Evolutionary conservation across 2,113 vertebrate genomes (phyloP).

Genomic region (Choloepus hoffmanni): DNA sequence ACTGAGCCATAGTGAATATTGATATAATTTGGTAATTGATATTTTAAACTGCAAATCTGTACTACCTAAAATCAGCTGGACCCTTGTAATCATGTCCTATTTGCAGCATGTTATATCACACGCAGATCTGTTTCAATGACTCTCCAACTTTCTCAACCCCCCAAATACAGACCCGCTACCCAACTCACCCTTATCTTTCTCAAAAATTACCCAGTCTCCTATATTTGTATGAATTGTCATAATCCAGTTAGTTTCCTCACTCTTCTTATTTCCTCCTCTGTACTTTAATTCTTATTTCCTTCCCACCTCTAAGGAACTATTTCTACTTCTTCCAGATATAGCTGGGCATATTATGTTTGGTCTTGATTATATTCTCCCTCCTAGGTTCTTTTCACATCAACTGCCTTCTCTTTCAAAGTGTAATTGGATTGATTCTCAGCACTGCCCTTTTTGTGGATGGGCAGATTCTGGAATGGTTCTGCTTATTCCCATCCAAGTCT

Average conservation of each 20-base stretch:
- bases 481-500: background rate
- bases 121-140: background rate
- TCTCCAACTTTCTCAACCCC: background rate
- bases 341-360: background rate
- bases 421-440: background rate
- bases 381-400: background rate
- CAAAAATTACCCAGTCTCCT: background rate
- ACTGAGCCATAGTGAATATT: constrained; percentile 51
- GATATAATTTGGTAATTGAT: constrained; percentile 69
- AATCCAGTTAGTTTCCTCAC: background rate
- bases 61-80: constrained; percentile 5
- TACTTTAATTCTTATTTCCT: background rate
- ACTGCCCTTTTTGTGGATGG: background rate
- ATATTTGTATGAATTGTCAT: background rate
- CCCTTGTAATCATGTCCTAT: constrained; percentile 11
- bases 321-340: background rate
- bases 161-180: background rate
- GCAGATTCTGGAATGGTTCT: background rate
- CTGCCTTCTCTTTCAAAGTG: background rate
- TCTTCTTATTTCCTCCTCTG: background rate
- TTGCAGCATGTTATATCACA: background rate
- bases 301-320: background rate
- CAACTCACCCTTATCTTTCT: background rate
- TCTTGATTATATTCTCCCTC: background rate
- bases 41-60: constrained; percentile 40